Evolutionary conservation across 2,888 invertebrate genomes (phyloP).

Genomic region (Antitype chi): DNA sequence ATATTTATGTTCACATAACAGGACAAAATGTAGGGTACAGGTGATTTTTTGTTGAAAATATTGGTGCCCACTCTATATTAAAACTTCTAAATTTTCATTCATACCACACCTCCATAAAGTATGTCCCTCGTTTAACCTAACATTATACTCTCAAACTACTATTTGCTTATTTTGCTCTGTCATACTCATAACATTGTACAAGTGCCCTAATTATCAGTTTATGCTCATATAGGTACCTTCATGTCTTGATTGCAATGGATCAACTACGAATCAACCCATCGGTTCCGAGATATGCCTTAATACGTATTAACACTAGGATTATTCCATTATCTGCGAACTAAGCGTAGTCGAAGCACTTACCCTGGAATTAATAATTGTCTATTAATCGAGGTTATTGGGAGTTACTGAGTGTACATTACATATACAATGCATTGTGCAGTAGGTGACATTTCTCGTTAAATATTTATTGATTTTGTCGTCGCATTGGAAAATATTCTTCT

Average conservation of each 20-base stretch:
- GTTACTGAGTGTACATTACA: neutral
- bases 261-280: neutral
- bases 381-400: conserved; percentile 3
- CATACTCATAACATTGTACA: neutral
- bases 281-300: neutral
- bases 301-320: conserved; percentile 21
- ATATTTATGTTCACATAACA: no score
- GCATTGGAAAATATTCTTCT: neutral
- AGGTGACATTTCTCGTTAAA: neutral
- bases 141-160: neutral
- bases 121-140: no score
- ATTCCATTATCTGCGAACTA: conserved; percentile 24
- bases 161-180: neutral
- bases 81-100: no score
- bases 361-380: conserved; percentile 14
- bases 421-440: neutral
- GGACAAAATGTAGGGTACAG: no score
- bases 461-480: neutral
- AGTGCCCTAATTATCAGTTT: neutral
- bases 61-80: no score
- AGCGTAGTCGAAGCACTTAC: neutral
- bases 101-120: no score
- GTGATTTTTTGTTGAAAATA: no score
- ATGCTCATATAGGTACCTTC: neutral
- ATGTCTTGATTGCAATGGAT: neutral